These are phyloP conservation scores for Piezodorus guildinii DNA, from an alignment of 1,140 invertebrate species.

Conservation along the genomic window DNA sequence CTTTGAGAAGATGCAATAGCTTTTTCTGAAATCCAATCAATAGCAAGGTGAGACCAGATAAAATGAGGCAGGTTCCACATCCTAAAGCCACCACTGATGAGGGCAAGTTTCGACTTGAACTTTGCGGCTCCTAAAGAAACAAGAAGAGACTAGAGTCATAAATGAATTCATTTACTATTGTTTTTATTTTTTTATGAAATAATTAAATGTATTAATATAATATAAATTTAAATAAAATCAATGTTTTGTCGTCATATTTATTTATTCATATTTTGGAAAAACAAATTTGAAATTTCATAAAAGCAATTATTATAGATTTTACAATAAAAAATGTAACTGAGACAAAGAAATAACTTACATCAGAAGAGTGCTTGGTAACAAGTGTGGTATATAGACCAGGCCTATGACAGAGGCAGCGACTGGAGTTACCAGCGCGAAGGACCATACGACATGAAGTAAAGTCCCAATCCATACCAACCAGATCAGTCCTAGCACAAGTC, in stretches of 20 bases:
- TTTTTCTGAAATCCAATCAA: conserved; percentile 28
- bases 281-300: no score
- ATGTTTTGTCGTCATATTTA: no score
- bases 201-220: no score
- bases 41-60: conserved; percentile 42
- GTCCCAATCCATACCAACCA: conserved; percentile 21
- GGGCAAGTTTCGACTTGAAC: background rate
- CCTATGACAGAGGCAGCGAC: conserved; percentile 23
- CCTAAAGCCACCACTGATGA: conserved; percentile 39
- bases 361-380: conserved; percentile 19
- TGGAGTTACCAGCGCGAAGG: conserved; percentile 4
- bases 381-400: conserved; percentile 23
- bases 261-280: no score
- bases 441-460: conserved; percentile 19
- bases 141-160: no score
- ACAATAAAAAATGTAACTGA: no score
- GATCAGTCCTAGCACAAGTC: conserved; percentile 15
- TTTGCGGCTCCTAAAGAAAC: no score
- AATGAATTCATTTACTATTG: no score
- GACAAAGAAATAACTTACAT: background rate
- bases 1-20: conserved; percentile 44
- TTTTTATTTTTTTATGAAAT: no score
- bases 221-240: no score
- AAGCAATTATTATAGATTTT: no score
- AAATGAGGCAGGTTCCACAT: conserved; percentile 45